Base-by-base conservation (phyloP, 1,140 invertebrate genomes). In the Oncopodura yosiiana region DNA sequence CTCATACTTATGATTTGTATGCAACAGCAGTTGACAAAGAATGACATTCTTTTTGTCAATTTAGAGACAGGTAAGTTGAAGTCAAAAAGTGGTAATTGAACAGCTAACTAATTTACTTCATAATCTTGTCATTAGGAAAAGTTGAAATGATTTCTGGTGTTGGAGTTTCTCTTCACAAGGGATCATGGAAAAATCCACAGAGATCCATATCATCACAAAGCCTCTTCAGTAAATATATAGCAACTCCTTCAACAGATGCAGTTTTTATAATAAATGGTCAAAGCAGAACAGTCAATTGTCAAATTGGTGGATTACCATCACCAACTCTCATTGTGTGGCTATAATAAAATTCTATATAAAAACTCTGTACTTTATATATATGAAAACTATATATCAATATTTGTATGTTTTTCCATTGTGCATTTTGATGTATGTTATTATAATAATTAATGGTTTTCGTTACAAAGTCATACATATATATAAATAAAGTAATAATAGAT, bases 101-200 rank as follows among this genome's bases (percentile, higher is more conserved):
- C 16, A 27, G 26, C 37, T 27, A 34, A 27, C 23, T 37, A 19
- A 38, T 23, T 19, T 21, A 14, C 26, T 16, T 42, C 18, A 27
- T 26, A 32, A 36, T 30, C 55, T 53, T 56, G 44, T 60, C 66
- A 63, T 2, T 66, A 79, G 78, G 77, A 8, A 84, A 86, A 77
- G 83, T 87, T 8, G 83, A 87, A 67, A 81, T 85, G 72, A 82
- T 87, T 55, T 83, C 81, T 3, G 82, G 82, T 24, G 81, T 84
- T 3, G 81, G 14, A 76, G 79, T 69, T 69, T 75, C 8, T 66
- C 73, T 4, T 69, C 69, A 38, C 63, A 27, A 78, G 55, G 73
- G 79, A 45, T 76, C 79, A 65, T 86, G 83, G 81, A 77, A 75
- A 38, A 79, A 79, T 62, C 75, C 80, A 9, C 80, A 79, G 63